These are phyloP conservation scores for Melospiza melodia DNA, from an alignment of 2,113 vertebrate species.

Conservation along the genomic window DNA sequence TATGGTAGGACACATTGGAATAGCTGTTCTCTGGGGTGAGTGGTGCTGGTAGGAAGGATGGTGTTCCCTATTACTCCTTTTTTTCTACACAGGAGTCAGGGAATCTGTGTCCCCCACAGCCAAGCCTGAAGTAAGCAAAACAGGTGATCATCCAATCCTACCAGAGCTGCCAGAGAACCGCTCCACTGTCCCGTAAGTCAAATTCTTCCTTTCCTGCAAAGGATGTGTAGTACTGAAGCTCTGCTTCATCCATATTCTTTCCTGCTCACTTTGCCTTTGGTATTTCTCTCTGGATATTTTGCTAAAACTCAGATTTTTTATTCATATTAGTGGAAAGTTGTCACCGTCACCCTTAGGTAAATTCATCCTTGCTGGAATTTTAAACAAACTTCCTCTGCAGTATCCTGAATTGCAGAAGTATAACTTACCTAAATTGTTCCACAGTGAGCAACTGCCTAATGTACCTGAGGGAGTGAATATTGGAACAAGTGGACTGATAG, in stretches of 20 bases:
- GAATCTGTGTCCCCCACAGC: constrained; percentile 91
- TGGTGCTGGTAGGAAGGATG: neutral
- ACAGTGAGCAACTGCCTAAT: neutral
- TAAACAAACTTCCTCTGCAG: neutral
- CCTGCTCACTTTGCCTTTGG: neutral
- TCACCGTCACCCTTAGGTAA: neutral
- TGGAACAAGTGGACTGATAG: neutral
- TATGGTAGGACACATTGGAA: neutral
- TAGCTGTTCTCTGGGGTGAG: neutral
- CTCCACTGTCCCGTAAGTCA: constrained; percentile 85
- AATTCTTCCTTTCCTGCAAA: neutral
- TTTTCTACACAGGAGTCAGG: constrained; percentile 79
- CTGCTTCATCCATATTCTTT: neutral
- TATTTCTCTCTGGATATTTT: neutral
- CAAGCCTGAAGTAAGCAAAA: constrained; percentile 75
- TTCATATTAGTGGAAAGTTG: neutral
- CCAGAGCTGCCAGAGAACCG: constrained; percentile 87
- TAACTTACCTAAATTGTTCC: neutral
- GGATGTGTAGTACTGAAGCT: neutral
- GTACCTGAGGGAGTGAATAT: neutral
- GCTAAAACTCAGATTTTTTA: neutral
- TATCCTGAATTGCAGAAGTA: neutral
- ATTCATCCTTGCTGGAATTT: neutral
- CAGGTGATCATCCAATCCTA: constrained; percentile 83
- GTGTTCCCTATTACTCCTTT: neutral